Conservation (phyloP, 1,140 invertebrate genomes). For the Drosophila setifemur region DNA sequence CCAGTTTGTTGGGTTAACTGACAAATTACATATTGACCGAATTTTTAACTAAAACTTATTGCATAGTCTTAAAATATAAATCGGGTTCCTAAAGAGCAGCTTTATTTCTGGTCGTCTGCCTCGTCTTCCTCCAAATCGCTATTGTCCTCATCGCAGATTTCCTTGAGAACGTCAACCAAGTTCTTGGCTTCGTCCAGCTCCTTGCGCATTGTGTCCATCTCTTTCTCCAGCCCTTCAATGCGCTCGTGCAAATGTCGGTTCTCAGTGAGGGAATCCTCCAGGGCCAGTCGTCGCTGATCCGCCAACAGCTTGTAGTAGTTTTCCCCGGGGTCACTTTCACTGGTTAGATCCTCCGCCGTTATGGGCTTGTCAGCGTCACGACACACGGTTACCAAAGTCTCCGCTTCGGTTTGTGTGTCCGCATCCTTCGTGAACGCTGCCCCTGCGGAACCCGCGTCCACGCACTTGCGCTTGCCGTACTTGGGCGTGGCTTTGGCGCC, state of each 20-base stretch:
- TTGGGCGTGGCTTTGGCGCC: conserved; percentile 64
- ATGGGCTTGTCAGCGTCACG: conserved; percentile 59
- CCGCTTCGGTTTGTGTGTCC: conserved; percentile 64
- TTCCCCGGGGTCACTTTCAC: conserved; percentile 84
- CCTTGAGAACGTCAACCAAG: conserved; percentile 85
- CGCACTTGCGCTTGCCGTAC: conserved; percentile 75
- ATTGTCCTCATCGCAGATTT: conserved; percentile 82
- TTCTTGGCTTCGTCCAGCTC: conserved; percentile 85
- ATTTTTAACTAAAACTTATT: conserved; percentile 48
- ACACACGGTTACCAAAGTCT: not conserved
- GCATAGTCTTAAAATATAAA: conserved; percentile 45
- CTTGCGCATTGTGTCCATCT: conserved; percentile 85
- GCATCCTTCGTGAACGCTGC: conserved; percentile 36
- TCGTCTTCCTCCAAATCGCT: conserved; percentile 42
- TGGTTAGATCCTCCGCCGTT: conserved; percentile 84
- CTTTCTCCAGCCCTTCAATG: conserved; percentile 84
- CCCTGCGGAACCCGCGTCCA: conserved; percentile 37
- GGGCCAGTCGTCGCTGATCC: conserved; percentile 85
- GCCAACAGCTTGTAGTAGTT: conserved; percentile 86
- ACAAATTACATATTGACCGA: conserved; percentile 36
- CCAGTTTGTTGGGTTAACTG: conserved; percentile 46
- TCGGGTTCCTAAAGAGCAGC: conserved; percentile 20
- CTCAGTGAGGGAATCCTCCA: conserved; percentile 85
- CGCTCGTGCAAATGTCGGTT: conserved; percentile 84
- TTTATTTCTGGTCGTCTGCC: conserved; percentile 26